Base-by-base conservation (phyloP, 1,140 invertebrate genomes). In the Drosophila ananassae region DNA sequence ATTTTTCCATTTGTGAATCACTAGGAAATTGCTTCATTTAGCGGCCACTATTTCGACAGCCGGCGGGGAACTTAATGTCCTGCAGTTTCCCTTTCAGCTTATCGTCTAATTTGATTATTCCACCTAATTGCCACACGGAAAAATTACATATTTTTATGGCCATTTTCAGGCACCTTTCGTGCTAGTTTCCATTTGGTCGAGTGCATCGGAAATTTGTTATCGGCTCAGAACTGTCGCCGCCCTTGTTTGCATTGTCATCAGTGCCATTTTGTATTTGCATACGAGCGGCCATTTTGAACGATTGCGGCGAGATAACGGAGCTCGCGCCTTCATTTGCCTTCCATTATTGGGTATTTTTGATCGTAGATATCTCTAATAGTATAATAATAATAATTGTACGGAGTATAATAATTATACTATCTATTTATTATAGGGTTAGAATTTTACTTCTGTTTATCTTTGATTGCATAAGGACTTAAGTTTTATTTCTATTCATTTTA, bases 231-330 rank as follows among this genome's bases (percentile, higher is more conserved):
- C 68, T 71, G 81, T 81, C 81, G 73, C 77, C 77, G 56, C 57
- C 67, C 75, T 79, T 89, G 83, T 89, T 87, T 87, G 75, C 75
- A 69, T 54, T 87, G 83, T 87, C 82, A 87, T 87, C 83, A 87
- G 68, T 79, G 84, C 62, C 73, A 76, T 79, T 82, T 89, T 69
- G 34, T 63, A 59, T 64, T 62, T 57, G 63, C 44, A 72, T 75
- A 53, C 37, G 32, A 13, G 24, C 30, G 30, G 60, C 55, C 60
- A 80, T 67, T 78, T 68, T 58, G 17, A 21, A 24, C 7, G 73
- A 75, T 75, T 53, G 3, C 6, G 17, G n/a, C 8, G 9, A 64
- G 53, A 74, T 74, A 74, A 39, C 17, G 2, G 4, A 8, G 21
- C 21, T 32, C n/a, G 4, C n/a, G 50, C 12, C 17, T 3, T 7